Base-by-base conservation (phyloP, 2,888 invertebrate species). In the Lobophora halterata region DNA sequence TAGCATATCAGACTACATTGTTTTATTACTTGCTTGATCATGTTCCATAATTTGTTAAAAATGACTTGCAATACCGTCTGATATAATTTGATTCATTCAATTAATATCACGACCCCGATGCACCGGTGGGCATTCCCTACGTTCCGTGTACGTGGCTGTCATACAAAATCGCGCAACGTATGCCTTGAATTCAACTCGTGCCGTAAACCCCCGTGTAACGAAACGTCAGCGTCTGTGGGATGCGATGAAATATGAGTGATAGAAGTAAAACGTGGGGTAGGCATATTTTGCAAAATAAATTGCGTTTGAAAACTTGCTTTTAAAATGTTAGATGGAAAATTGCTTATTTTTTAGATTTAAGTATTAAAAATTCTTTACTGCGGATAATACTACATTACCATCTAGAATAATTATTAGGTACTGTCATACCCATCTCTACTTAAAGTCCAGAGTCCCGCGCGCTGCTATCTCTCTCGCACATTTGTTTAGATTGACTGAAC, bases 131-230 rank as follows among this genome's bases (percentile, higher is more conserved):
- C 32, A 42, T 37, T 32, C 19, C 13, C 38, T 46, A 44, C 40
- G 32, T 46, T 39, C 27, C 29, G 9, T 35, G 44, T 44, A 50
- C 49, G 49, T 50, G 49, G 38, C 21, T 19, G 36, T 27, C 41
- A 50, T 50, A 46, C 45, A 23, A 48, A 51, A 12, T 19, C 19
- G 11, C 14, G 27, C 10, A 33, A 28, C 40, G 27, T 46, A 37
- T 30, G 36, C 34, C 27, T 25, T 9, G 41, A 41, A 46, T 41
- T 33, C 33, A 14, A 33, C 23, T 27, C 19, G 11, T 21, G 32
- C 17, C n/a, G 33, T 14, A 39, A 33, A 46, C 33, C 21, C 32
- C 19, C 29, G 29, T 30, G 30, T 30, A 41, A 46, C 45, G 21
- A 12, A 46, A 46, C 41, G 37, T 46, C 20, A 33, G 25, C 33